A percentile compares a stretch with the other conserved stretches of the same genome.
Evolutionary conservation across 2,797 vertebrate species (phyloP).

Genomic region (Epinephelus malabaricus): DNA sequence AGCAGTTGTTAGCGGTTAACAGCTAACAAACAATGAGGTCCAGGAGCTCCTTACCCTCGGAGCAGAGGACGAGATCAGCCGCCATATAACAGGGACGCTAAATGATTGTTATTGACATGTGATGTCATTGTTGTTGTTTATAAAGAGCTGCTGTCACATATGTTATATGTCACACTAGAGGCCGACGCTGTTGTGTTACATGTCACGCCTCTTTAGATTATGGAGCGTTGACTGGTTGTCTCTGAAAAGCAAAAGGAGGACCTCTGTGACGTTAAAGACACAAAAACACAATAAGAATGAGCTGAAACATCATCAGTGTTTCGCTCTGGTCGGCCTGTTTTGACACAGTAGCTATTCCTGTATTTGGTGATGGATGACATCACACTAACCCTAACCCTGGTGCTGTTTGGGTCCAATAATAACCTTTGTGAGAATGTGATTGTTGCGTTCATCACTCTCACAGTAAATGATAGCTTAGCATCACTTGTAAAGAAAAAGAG

Average conservation of each 20-base stretch:
- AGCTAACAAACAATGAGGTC: too few species aligned
- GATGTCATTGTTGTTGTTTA: too few species aligned
- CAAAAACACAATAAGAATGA: background rate
- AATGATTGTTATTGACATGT: too few species aligned
- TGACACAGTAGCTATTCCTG: background rate
- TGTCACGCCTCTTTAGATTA: too few species aligned
- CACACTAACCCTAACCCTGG: background rate
- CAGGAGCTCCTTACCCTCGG: too few species aligned
- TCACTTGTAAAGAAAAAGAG: background rate
- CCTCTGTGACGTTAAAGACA: background rate
- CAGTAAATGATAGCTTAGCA: slow-evolving; percentile 9
- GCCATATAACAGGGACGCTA: too few species aligned
- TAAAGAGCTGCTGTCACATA: too few species aligned
- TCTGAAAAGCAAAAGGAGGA: background rate
- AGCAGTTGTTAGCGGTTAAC: too few species aligned
- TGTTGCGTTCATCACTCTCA: background rate
- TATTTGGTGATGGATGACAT: background rate
- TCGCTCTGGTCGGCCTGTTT: background rate
- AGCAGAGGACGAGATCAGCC: too few species aligned
- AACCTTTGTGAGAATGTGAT: background rate
- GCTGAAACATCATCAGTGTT: slow-evolving; percentile 2
- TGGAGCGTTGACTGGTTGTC: too few species aligned
- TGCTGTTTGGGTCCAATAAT: background rate
- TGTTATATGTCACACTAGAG: too few species aligned
- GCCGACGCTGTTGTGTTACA: too few species aligned